Conservation (phyloP, 2,797 vertebrate species). For the Nannoperca obscura region DNA sequence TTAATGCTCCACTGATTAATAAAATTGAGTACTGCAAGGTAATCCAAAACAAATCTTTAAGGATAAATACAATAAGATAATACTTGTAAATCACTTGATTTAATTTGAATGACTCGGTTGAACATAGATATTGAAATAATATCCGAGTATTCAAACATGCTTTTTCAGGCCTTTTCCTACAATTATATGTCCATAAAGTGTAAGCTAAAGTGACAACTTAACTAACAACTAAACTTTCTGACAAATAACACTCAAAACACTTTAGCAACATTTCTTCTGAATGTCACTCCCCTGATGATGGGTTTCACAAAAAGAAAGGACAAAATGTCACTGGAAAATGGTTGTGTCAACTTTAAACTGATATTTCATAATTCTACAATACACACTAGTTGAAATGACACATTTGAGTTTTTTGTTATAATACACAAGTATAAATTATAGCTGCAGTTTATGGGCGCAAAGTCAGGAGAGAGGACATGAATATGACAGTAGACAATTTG, state of each 20-base stretch:
- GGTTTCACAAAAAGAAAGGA: slow-evolving; percentile 15
- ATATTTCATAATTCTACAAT: slow-evolving; percentile 14
- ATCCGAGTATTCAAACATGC: not conserved
- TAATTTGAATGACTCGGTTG: not conserved
- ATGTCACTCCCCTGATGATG: slow-evolving; percentile 3
- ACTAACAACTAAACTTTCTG: slow-evolving; percentile 1
- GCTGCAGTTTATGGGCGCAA: not conserved
- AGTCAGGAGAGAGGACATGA: slow-evolving; percentile 20
- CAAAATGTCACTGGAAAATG: slow-evolving; percentile 31
- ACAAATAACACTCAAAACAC: slow-evolving; percentile 18
- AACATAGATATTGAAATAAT: not conserved
- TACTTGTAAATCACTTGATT: not conserved
- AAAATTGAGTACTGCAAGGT: slow-evolving; percentile 38
- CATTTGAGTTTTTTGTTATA: slow-evolving; percentile 3
- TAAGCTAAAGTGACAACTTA: not conserved
- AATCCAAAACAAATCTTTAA: slow-evolving; percentile 11
- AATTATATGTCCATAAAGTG: not conserved
- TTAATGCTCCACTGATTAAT: slow-evolving; percentile 63
- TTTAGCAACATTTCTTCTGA: slow-evolving; percentile 22
- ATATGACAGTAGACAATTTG: slow-evolving; percentile 10
- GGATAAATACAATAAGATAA: not conserved
- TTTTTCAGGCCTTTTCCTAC: not conserved
- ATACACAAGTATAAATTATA: slow-evolving; percentile 24
- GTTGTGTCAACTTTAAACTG: slow-evolving; percentile 3
- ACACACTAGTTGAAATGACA: not conserved